Evolutionary conservation across 1,140 invertebrate species (phyloP), one percentile per base, ranked within the genome.

Genomic region (Magallana gigas): DNA sequence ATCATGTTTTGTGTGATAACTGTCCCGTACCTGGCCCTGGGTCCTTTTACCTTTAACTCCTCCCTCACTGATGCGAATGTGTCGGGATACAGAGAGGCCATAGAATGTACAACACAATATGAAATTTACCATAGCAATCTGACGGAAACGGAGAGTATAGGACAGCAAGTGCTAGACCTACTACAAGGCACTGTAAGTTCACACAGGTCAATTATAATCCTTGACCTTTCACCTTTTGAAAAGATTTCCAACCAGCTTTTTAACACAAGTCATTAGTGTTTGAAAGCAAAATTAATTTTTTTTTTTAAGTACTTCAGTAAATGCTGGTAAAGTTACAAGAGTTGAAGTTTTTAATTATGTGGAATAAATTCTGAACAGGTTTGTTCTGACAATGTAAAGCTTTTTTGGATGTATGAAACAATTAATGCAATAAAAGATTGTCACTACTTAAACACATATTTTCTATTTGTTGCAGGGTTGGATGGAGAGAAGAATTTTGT

Each of bases 401-500:
- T 48, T 48, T 23, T 48, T 2, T 4, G 36, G 36, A 48, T 48
- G 36, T 48, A 48, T 48, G 5, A 48, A 48, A 48, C 36, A 2
- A 48, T 48, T 5, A 48, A 4, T 48, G 36, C 2, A 48, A 48
- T 4, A 48, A 48, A 48, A 48, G 36, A 48, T 48, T 2, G 36
- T 48, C 36, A 48, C 36, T 48, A 48, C 36, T 48, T 48, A 48
- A 48, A 48, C 36, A 48, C 3, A 48, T 48, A 48, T 48, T 48
- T 18, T 57, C 29, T 64, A 64, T 64, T 64, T 16, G 62, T 64
- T 88, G 36, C 83, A 94, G 93, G 97, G 97, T 14, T 96, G 96
- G 94, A 96, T 98, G 95, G 97, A 98, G 91, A 94, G 96, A 5
- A 97, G 97, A 1, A 92, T 96, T 14, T 92, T 97, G 12, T 98